These are phyloP conservation scores for Argyra leucocephala DNA, from an alignment of 2,888 invertebrate species.

Conservation along the genomic window DNA sequence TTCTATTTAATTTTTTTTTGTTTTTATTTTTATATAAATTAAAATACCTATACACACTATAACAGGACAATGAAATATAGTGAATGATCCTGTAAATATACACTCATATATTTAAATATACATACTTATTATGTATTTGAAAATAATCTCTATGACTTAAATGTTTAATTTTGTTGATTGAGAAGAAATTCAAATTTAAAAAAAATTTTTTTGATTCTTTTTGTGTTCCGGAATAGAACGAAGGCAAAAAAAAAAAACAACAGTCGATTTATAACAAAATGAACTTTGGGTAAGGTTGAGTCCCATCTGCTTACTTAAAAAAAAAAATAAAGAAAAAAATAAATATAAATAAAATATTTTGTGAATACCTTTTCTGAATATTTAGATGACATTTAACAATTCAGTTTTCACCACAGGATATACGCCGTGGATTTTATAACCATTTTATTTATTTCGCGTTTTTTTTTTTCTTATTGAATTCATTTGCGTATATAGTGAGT, in stretches of 20 bases:
- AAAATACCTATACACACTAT: neutral
- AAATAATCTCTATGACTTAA: neutral
- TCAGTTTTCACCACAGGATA: neutral
- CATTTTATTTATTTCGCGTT: too few relatives aligned
- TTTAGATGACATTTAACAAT: neutral
- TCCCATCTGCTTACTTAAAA: neutral
- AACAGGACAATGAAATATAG: neutral
- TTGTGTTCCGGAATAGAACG: too few relatives aligned
- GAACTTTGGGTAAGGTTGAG: neutral
- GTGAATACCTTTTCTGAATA: too few relatives aligned
- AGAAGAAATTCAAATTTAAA: neutral
- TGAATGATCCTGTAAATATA: neutral
- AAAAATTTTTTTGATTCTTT: too few relatives aligned
- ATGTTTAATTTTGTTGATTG: slow-evolving; percentile 4
- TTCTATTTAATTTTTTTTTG: neutral
- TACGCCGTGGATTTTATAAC: neutral
- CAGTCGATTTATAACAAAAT: too few relatives aligned
- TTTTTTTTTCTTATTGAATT: too few relatives aligned
- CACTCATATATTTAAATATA: neutral
- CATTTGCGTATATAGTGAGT: too few relatives aligned
- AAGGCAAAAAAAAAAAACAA: too few relatives aligned
- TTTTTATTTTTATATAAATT: neutral
- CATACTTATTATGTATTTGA: neutral
- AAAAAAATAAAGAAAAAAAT: too few relatives aligned
- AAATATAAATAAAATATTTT: too few relatives aligned